Base-by-base conservation (phyloP, 2,888 invertebrate species). In the Rhynchonema sp. region DNA sequence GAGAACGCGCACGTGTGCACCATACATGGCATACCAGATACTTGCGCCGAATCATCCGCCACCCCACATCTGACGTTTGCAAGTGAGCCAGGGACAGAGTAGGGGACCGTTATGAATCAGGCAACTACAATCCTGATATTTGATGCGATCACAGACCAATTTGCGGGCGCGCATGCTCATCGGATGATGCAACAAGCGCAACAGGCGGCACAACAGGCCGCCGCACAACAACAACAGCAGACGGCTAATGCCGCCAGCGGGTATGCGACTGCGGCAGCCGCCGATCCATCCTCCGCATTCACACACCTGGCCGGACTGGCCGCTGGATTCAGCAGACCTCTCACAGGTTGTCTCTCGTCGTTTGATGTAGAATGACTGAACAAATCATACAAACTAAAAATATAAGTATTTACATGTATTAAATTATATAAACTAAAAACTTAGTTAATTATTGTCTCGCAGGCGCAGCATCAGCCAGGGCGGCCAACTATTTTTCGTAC, bases 21-120 rank as follows among this genome's bases (percentile, higher is more conserved):
- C 23, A 38, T 60, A 17, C 61, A 61, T 29, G 55, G 57, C n/a
- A 38, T 61, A 2, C 38, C 49, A 6, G 61, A 61, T 54, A 38
- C 60, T 6, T 61, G 61, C 46, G 54, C 26, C 53, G 61, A 54
- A 22, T 46, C 61, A 2, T 9, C 46, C 30, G 22, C 61, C 20
- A 28, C 61, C 23, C 9, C 55, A 6, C 27, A 26, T 55, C 27
- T 55, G 6, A 29, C 55, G 27, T 29, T 55, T 55, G 28, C 28
- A 6, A n/a, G n/a, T n/a, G n/a, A n/a, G n/a, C n/a, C n/a, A n/a
- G n/a, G n/a, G n/a, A n/a, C n/a, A n/a, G n/a, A n/a, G n/a, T n/a
- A n/a, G n/a, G n/a, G n/a, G n/a, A n/a, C n/a, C n/a, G n/a, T n/a
- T n/a, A n/a, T n/a, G n/a, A n/a, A n/a, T n/a, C n/a, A n/a, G n/a